A percentile compares a stretch with the other conserved stretches of the same genome.
phyloP scores from a whole-genome alignment of 2,888 invertebrate species.

The Hirtodrosophila duncani region DNA sequence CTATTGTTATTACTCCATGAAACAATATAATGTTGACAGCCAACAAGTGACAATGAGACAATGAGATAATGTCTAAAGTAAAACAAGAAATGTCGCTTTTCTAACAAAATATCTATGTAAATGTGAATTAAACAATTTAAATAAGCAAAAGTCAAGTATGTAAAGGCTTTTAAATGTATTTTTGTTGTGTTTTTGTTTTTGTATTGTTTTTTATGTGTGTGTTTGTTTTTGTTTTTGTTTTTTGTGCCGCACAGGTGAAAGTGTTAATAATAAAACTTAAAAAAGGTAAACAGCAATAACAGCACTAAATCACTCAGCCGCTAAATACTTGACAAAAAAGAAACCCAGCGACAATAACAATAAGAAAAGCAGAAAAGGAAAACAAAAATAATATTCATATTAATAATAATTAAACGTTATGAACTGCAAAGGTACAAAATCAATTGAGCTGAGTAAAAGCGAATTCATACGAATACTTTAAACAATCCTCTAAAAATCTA shows the following conservation, averaged over 20 bases:
- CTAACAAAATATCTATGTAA: conserved; percentile 24
- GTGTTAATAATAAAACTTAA: conserved; percentile 33
- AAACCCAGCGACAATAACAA: no score
- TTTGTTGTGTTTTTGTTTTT: conserved; percentile 24
- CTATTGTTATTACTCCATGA: background rate
- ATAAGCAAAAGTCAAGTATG: conserved; percentile 48
- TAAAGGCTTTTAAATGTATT: conserved; percentile 41
- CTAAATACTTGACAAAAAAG: no score
- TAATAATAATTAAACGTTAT: conserved; percentile 26
- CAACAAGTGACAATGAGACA: conserved; percentile 23
- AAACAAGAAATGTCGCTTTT: conserved; percentile 8
- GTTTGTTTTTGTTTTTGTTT: conserved; percentile 20
- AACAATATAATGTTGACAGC: background rate
- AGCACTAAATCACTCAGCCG: no score
- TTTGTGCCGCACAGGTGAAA: conserved; percentile 48
- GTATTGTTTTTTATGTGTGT: conserved; percentile 4
- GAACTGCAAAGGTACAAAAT: conserved; percentile 43
- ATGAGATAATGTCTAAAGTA: conserved; percentile 28
- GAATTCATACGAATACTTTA: conserved; percentile 27
- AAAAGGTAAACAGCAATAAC: conserved; percentile 33
- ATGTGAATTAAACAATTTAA: conserved; percentile 33
- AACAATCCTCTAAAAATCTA: background rate
- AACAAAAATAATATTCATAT: conserved; percentile 1
- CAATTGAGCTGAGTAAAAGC: conserved; percentile 52
- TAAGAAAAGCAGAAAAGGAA: conserved; percentile 20